Evolutionary conservation across 1,140 invertebrate genomes (phyloP).

Genomic region (Drosophila melanica): DNA sequence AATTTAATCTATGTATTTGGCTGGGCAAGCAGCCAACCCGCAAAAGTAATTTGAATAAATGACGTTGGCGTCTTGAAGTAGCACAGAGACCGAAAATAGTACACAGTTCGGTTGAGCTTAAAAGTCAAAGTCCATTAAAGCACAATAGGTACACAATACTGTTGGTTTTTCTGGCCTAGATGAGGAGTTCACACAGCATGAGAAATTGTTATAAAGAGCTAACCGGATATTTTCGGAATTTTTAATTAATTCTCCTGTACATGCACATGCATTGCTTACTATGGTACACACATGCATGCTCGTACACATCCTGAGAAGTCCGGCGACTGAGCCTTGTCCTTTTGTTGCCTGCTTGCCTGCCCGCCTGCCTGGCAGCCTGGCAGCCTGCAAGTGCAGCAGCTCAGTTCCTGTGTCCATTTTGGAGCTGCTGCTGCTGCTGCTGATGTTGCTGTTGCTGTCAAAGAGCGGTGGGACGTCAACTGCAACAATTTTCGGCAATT

Average conservation of each 20-base stretch:
- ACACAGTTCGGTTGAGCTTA: constrained; percentile 20
- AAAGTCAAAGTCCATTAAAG: constrained; percentile 62
- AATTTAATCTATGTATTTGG: constrained; percentile 53
- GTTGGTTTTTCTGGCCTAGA: constrained; percentile 45
- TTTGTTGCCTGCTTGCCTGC: constrained; percentile 46
- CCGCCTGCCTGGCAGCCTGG: constrained; percentile 10
- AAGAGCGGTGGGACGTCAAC: constrained; percentile 42
- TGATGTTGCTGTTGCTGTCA: constrained; percentile 44
- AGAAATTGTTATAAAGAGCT: constrained; percentile 81
- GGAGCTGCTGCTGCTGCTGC: constrained; percentile 16
- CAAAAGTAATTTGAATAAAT: constrained; percentile 40
- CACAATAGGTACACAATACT: constrained; percentile 36
- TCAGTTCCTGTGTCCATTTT: constrained; percentile 51
- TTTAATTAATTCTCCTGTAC: constrained; percentile 75
- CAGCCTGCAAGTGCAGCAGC: constrained; percentile 50
- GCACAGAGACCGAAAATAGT: constrained; percentile 23
- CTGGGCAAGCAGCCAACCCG: constrained; percentile 48
- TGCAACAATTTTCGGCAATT: constrained; percentile 80
- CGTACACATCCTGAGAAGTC: constrained; percentile 55
- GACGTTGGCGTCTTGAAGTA: neutral
- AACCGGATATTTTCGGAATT: constrained; percentile 82
- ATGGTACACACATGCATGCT: constrained; percentile 6
- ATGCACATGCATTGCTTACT: constrained; percentile 11
- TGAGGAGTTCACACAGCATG: constrained; percentile 62
- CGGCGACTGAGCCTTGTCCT: constrained; percentile 51